Evolutionary conservation across 2,797 vertebrate species (phyloP).

Genomic region (Premnoplex brunnescens): DNA sequence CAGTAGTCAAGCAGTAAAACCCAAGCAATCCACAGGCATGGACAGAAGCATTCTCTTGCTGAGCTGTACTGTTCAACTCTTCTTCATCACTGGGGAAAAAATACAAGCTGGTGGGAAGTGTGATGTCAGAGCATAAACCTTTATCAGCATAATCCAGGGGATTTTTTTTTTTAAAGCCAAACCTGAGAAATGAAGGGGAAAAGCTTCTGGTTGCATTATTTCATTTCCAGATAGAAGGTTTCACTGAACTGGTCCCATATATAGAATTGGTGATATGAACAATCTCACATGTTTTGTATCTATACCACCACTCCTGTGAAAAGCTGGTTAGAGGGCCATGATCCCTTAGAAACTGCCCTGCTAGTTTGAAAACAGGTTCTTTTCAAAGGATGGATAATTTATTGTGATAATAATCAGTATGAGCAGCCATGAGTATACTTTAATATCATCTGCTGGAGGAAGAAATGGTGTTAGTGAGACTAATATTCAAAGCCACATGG

Average conservation of each 20-base stretch:
- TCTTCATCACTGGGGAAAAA: not conserved
- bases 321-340: not conserved
- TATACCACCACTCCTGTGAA: not conserved
- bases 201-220: not conserved
- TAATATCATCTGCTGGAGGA: not conserved
- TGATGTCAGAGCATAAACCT: not conserved
- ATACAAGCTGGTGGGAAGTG: not conserved
- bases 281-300: not conserved
- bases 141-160: not conserved
- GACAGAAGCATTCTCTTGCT: not conserved
- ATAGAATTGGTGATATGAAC: not conserved
- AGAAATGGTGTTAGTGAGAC: not conserved
- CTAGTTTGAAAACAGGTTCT: not conserved
- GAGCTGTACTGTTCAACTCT: not conserved
- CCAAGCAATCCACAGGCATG: not conserved
- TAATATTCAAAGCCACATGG: not conserved
- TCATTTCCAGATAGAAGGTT: not conserved
- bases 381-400: not conserved
- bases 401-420: fast-evolving
- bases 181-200: not conserved
- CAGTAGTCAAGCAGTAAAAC: not conserved
- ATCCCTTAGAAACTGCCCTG: not conserved
- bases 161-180: not conserved
- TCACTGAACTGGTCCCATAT: not conserved
- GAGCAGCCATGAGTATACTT: not conserved